These are phyloP conservation scores for Frankliniella intonsa DNA, from an alignment of 2,888 invertebrate genomes.

Conservation along the genomic window DNA sequence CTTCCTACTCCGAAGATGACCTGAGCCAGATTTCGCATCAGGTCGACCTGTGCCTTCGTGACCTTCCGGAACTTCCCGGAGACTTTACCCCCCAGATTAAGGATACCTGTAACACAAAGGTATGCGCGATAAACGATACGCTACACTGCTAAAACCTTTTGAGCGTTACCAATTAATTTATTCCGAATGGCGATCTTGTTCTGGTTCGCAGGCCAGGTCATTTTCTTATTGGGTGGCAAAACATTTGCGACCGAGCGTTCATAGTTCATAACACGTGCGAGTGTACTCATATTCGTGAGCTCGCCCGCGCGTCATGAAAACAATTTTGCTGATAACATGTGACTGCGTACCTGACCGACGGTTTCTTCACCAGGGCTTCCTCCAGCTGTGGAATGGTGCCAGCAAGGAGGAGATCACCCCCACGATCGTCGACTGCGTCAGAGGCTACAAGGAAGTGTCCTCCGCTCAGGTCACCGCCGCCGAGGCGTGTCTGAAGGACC, in stretches of 20 bases:
- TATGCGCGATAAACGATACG: neutral
- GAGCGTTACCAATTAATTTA: no score
- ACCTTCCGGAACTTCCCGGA: neutral
- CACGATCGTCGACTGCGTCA: neutral
- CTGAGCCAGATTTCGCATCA: neutral
- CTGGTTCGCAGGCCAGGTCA: no score
- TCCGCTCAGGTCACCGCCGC: neutral
- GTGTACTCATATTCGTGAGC: no score
- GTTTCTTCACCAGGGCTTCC: no score
- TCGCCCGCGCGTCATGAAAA: no score
- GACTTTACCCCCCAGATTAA: neutral
- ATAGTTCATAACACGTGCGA: no score
- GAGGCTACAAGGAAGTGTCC: neutral
- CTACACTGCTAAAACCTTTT: no score
- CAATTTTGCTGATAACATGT: no score
- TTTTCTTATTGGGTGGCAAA: no score
- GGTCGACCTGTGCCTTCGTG: neutral
- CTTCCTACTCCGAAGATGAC: neutral
- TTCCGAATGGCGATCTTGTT: no score
- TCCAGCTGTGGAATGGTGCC: neutral
- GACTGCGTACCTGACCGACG: no score
- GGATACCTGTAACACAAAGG: neutral
- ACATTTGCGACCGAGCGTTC: no score
- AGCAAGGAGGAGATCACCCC: neutral
- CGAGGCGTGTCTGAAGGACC: neutral